phyloP scores from a whole-genome alignment of 30 jellyfish, hydroid and myxozoan genomes.

The Calvadosia cruxmelitensis region DNA sequence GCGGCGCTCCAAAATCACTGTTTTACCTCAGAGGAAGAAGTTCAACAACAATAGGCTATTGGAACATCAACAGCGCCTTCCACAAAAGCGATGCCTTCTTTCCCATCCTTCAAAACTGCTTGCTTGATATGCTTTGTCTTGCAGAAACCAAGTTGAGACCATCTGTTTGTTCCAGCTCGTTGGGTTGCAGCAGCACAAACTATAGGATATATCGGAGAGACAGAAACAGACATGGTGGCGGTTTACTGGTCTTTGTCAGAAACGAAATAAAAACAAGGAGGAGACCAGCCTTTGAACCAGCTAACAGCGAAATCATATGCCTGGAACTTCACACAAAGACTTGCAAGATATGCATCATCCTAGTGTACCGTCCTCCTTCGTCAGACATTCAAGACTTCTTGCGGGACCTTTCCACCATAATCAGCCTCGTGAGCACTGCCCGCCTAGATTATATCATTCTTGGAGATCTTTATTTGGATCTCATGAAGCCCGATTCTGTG shows the following conservation, averaged over 20 bases:
- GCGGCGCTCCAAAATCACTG: too few species aligned
- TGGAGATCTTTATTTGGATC: not conserved
- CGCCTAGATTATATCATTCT: not conserved
- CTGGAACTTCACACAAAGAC: not conserved
- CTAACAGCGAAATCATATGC: not conserved
- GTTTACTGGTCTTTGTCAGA: not conserved
- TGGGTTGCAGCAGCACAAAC: too few species aligned
- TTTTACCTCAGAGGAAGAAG: too few species aligned
- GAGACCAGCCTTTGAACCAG: not conserved
- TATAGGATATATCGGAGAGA: not conserved
- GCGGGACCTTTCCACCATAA: not conserved
- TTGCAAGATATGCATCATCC: not conserved
- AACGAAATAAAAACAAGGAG: not conserved
- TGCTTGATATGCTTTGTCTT: not conserved
- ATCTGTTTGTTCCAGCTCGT: not conserved
- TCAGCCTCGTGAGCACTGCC: not conserved
- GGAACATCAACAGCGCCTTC: slow-evolving; percentile 3
- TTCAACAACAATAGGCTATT: not conserved
- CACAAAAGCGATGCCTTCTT: not conserved
- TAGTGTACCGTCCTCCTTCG: not conserved
- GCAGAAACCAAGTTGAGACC: not conserved
- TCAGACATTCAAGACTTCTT: not conserved
- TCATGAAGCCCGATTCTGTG: not conserved
- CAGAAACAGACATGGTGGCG: not conserved
- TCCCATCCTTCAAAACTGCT: not conserved